Evolutionary conservation across 2,888 invertebrate genomes (phyloP), one percentile per base, ranked within the genome.

Genomic region (Reticulitermes lucifugus): DNA sequence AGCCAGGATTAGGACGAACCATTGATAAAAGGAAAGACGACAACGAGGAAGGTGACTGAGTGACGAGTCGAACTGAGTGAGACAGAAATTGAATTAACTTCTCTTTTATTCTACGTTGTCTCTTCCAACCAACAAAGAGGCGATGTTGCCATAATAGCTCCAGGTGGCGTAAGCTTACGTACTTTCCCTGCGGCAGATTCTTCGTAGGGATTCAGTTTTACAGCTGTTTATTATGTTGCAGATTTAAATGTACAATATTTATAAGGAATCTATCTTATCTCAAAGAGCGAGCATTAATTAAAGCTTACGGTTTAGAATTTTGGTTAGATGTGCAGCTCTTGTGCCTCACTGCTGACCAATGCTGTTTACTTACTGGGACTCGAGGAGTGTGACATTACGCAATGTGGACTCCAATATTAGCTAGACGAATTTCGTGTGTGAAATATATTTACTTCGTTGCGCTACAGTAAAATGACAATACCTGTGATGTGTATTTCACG

Each of bases 11-110:
- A 59, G 60, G 59, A 60, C 21, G 80, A 41, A 80, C 59, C 80
- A 59, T 60, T 59, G 59, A 60, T 59, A 59, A 80, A 80, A n/a
- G 41, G 80, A 14, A 60, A 60, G 80, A 51, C 46, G 79, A 51
- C 79, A 79, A 51, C 46, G 51, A 79, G 7, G 79, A 25, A 51
- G n/a, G 79, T 43, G 46, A 21, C 79, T 59, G 80, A 80, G 80
- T 80, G 80, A 80, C 80, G 80, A 80, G 35, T 80, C 80, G 51
- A 80, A 79, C 79, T 79, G 79, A 79, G 25, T 79, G 79, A 79
- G 25, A 51, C 25, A 79, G 79, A 79, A 80, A 80, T 80, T 80
- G 80, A 80, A 80, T 80, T 80, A 80, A 60, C 80, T 55, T 60
- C 80, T 55, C 80, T 51, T 25, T 79, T 51, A 12, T 46, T 25